These are phyloP conservation scores for Ataeniobius toweri DNA, from an alignment of 2,797 vertebrate species.

Conservation along the genomic window DNA sequence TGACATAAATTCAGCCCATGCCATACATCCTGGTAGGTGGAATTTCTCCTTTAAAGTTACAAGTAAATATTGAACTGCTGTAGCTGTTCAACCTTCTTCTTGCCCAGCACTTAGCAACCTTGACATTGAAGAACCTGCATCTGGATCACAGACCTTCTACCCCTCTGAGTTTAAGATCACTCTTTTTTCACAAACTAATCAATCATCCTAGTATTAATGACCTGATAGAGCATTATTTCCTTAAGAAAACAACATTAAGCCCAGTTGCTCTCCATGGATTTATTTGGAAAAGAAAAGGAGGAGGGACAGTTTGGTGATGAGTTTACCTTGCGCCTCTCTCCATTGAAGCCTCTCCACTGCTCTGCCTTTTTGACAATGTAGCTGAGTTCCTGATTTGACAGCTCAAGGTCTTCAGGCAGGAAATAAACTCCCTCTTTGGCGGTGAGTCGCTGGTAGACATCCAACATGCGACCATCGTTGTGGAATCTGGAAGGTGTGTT, in stretches of 20 bases:
- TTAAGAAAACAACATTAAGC: slow-evolving; percentile 58
- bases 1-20: slow-evolving; percentile 63
- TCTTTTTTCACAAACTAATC: slow-evolving; percentile 39
- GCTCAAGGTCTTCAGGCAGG: slow-evolving; percentile 88
- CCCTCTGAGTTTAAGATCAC: slow-evolving; percentile 23
- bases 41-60: slow-evolving; percentile 54
- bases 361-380: slow-evolving; percentile 89
- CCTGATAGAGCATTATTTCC: slow-evolving; percentile 42
- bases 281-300: slow-evolving; percentile 23
- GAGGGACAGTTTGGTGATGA: background rate
- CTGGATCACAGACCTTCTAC: slow-evolving; percentile 5
- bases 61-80: slow-evolving; percentile 22
- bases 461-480: slow-evolving; percentile 85
- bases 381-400: slow-evolving; percentile 93
- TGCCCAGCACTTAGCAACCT: background rate
- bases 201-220: slow-evolving; percentile 51
- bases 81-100: slow-evolving; percentile 8
- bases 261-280: slow-evolving; percentile 46
- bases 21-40: slow-evolving; percentile 47
- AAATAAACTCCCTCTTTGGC: slow-evolving; percentile 86
- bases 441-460: slow-evolving; percentile 84
- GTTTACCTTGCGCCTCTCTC: slow-evolving; percentile 90
- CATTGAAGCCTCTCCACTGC: slow-evolving; percentile 90
- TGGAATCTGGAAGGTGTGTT: slow-evolving; percentile 78
- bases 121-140: slow-evolving; percentile 13